Conservation (phyloP, 30 jellyfish, hydroid and myxozoan genomes). For the Nemopilema nomurai region DNA sequence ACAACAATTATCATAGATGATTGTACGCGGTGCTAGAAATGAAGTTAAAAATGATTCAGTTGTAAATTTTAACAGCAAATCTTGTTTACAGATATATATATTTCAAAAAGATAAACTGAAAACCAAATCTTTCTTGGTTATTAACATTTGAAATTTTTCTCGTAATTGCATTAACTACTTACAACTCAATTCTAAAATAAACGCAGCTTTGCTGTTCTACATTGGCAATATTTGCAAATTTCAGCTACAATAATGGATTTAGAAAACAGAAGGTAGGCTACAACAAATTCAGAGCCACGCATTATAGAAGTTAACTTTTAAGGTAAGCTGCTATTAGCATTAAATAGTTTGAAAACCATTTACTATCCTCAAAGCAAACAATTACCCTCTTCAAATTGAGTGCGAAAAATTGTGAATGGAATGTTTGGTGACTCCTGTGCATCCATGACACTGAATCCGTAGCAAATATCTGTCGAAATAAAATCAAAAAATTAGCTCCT, state of each 20-base stretch:
- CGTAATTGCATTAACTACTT: background rate
- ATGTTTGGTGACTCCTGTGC: constrained; percentile 29
- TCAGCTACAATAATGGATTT: background rate
- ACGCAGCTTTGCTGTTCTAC: background rate
- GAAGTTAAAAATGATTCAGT: background rate
- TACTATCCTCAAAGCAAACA: background rate
- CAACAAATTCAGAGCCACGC: background rate
- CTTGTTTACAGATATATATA: background rate
- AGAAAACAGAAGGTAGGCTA: background rate
- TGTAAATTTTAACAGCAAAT: background rate
- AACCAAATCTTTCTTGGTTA: background rate
- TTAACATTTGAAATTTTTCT: background rate
- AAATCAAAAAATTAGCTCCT: background rate
- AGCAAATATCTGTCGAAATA: constrained; percentile 10
- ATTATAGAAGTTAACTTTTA: background rate
- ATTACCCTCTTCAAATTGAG: constrained; percentile 6
- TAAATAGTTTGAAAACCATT: background rate
- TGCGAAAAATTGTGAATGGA: constrained; percentile 19
- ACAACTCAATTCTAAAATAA: background rate
- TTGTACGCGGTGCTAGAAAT: background rate
- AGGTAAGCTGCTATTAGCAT: background rate
- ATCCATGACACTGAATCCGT: constrained; percentile 9
- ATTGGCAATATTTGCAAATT: background rate
- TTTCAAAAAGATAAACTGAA: background rate
- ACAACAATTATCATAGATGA: constrained; percentile 6